Evolutionary conservation across 2,888 invertebrate species (phyloP).

Genomic region (Hirtodrosophila duncani): DNA sequence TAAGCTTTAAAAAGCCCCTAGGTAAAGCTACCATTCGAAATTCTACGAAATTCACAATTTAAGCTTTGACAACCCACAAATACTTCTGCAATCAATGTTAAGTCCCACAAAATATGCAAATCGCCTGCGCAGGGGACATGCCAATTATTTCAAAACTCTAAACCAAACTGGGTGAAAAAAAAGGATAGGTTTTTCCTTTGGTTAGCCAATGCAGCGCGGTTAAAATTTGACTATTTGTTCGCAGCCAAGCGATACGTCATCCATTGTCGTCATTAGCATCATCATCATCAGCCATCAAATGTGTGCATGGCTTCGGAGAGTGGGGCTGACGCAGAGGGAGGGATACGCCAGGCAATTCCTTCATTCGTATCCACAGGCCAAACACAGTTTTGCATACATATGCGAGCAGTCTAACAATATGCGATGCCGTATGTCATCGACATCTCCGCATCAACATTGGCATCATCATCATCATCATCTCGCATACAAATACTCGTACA

Average conservation of each 20-base stretch:
- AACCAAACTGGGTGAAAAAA: not conserved
- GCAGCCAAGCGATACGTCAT: slow-evolving; percentile 18
- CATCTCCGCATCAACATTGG: slow-evolving; percentile 15
- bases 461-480: slow-evolving; percentile 26
- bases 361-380: not conserved
- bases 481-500: slow-evolving; percentile 6
- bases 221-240: slow-evolving; percentile 16
- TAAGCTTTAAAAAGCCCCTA: too few species aligned
- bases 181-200: slow-evolving; percentile 1
- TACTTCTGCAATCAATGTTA: too few species aligned
- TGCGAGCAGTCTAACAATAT: too few species aligned
- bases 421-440: not conserved
- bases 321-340: too few species aligned
- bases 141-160: not conserved
- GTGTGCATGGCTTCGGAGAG: not conserved
- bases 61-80: too few species aligned
- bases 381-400: slow-evolving; percentile 12
- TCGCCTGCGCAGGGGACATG: too few species aligned
- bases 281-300: slow-evolving; percentile 22
- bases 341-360: too few species aligned
- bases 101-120: too few species aligned
- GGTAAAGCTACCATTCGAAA: too few species aligned
- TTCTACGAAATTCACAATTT: too few species aligned
- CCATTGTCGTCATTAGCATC: not conserved
- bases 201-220: slow-evolving; percentile 15